phyloP scores from a whole-genome alignment of 2,888 invertebrate species.

The Tipula lateralis region DNA sequence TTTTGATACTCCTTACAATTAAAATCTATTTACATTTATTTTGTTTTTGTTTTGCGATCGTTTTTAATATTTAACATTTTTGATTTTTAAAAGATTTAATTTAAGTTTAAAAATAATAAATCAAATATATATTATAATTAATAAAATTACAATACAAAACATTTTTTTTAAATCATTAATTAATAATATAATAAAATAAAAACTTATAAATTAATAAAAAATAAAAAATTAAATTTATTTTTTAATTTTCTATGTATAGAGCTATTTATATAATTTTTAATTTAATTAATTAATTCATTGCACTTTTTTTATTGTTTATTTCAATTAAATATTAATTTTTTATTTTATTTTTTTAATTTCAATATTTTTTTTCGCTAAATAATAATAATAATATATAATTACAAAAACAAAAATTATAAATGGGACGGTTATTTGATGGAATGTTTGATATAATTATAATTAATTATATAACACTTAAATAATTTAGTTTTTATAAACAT shows the following conservation, averaged over 20 bases:
- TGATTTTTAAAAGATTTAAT: background rate
- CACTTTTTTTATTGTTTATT: constrained; percentile 28
- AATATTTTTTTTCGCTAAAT: background rate
- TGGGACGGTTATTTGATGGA: constrained; percentile 29
- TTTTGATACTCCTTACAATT: background rate
- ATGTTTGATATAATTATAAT: background rate
- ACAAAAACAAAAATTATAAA: constrained; percentile 3
- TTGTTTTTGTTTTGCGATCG: background rate
- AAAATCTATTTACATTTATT: background rate
- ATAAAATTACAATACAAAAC: background rate
- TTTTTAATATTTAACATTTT: background rate
- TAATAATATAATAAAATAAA: background rate
- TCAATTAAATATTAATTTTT: background rate
- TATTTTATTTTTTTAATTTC: background rate
- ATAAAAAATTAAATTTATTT: background rate
- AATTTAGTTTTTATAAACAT: constrained; percentile 26
- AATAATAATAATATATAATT: background rate
- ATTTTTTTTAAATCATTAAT: background rate
- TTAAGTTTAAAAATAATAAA: background rate
- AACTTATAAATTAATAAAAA: constrained; percentile 13
- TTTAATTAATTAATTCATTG: constrained; percentile 26
- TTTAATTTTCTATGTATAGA: background rate
- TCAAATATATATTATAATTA: background rate
- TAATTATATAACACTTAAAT: constrained; percentile 19
- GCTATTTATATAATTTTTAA: background rate